Base-by-base conservation (phyloP, 1,140 invertebrate genomes). In the Monochamus saltuarius region DNA sequence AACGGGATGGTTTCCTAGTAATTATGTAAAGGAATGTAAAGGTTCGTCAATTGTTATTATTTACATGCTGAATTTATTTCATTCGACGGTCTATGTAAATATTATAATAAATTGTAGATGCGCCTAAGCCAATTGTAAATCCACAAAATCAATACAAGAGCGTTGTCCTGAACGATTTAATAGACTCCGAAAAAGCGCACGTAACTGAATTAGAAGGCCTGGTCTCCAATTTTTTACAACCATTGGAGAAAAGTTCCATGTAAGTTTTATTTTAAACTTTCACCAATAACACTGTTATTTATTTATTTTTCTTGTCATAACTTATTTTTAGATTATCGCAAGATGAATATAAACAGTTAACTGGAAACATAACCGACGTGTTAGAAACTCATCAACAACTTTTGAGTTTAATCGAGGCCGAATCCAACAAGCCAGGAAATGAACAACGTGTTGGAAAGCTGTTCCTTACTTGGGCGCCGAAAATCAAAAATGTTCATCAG, bases 1-100 rank as follows among this genome's bases (percentile, higher is more conserved):
- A 75, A 97, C 95, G 62, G 96, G 95, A 66, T 99, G 97, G 97
- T 99, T 99, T 82, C 97, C 97, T 60, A 94, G 92, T 66, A 97
- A 98, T 80, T 98, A 97, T 85, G 94, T 97, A 14, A 91, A 89
- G 72, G 93, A 96, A 76, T 87, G 87, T 71, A 92, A 90, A 84
- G 77, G 82, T 80, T 62, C 16, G 39, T n/a, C 10, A 40, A 8
- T 40, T 40, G 11, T 19, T 9, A 40, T 4, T 4, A 40, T 14
- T 51, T 29, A 2, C 34, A 51, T 34, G 14, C 16, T 16, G 22
- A 39, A 13, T 17, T 13, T 35, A 36, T 37, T 52, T 52, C 37
- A 16, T 37, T 51, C n/a, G 13, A 35, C n/a, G 2, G 35, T 35
- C 2, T 40, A 40, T 40, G 39, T 40, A 40, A 13, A 40, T 13